These are phyloP conservation scores for Pristionchus entomophagus DNA, from an alignment of 2,888 invertebrate genomes.

Conservation along the genomic window DNA sequence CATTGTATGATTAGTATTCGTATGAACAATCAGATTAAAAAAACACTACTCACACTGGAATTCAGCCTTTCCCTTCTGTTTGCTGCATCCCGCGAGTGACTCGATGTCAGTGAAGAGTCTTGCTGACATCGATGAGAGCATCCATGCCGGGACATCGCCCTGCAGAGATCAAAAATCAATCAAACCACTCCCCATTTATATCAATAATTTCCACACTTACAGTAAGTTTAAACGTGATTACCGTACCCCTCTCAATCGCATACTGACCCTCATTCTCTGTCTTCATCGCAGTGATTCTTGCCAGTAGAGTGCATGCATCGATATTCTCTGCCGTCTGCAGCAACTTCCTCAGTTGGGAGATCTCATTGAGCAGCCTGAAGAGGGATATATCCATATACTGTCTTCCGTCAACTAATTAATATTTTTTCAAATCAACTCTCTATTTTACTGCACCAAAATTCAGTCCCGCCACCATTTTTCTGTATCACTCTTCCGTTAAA, in stretches of 20 bases:
- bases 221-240: neutral
- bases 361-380: constrained; percentile 64
- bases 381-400: neutral
- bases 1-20: too few relatives aligned
- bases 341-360: constrained; percentile 64
- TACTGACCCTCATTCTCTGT: constrained; percentile 63
- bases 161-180: neutral
- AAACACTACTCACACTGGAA: constrained; percentile 33
- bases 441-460: too few relatives aligned
- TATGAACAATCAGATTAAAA: too few relatives aligned
- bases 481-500: neutral
- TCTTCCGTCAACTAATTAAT: too few relatives aligned
- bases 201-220: too few relatives aligned
- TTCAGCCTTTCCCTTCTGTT: neutral
- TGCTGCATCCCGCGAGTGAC: constrained; percentile 53
- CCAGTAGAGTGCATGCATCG: constrained; percentile 65
- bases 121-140: constrained; percentile 67
- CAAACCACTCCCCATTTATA: too few relatives aligned
- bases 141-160: constrained; percentile 57
- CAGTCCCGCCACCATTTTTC: neutral
- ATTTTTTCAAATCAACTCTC: too few relatives aligned
- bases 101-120: constrained; percentile 66
- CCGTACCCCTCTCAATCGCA: neutral
- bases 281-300: constrained; percentile 56
- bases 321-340: constrained; percentile 69